Percentiles rank a stretch among this genome's conserved stretches.
Evolutionary conservation across 2,888 invertebrate genomes (phyloP).

Genomic region (Heteropelma amictum): DNA sequence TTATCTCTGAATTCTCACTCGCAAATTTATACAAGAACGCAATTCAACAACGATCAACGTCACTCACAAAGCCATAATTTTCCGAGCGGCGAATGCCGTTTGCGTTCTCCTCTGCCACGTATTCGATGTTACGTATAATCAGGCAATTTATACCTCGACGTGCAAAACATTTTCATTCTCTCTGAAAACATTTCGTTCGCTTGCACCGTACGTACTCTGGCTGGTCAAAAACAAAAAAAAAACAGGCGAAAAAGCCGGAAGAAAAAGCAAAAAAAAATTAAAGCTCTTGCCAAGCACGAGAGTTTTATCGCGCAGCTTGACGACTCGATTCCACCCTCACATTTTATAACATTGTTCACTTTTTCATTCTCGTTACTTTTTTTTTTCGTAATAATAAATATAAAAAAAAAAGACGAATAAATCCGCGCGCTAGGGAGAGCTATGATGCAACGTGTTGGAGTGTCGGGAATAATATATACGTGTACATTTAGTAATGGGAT

Average conservation of each 20-base stretch:
- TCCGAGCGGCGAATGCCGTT: neutral
- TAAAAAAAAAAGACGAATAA: constrained; percentile 32
- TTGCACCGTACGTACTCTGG: no score
- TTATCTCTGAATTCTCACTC: neutral
- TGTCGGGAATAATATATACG: constrained; percentile 43
- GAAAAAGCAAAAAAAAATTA: constrained; percentile 20
- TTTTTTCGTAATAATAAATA: constrained; percentile 37
- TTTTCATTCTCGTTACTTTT: neutral
- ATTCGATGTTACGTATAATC: no score
- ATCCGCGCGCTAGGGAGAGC: neutral
- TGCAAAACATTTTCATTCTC: constrained; percentile 14
- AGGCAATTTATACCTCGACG: neutral
- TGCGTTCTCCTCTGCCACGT: no score
- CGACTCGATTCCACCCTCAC: constrained; percentile 54
- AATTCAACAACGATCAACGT: neutral
- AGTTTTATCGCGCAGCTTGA: constrained; percentile 53
- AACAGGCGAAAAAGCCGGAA: neutral
- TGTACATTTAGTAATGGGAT: constrained; percentile 52
- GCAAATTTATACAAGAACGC: neutral
- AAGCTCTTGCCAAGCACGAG: constrained; percentile 9
- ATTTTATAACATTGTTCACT: constrained; percentile 36
- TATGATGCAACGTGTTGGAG: constrained; percentile 5
- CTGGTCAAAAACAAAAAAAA: neutral
- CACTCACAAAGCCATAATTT: neutral
- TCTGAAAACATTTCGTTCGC: neutral